These are phyloP conservation scores for Pachyseris speciosa DNA, from an alignment of 64 coral and sea anemone species.

Conservation along the genomic window DNA sequence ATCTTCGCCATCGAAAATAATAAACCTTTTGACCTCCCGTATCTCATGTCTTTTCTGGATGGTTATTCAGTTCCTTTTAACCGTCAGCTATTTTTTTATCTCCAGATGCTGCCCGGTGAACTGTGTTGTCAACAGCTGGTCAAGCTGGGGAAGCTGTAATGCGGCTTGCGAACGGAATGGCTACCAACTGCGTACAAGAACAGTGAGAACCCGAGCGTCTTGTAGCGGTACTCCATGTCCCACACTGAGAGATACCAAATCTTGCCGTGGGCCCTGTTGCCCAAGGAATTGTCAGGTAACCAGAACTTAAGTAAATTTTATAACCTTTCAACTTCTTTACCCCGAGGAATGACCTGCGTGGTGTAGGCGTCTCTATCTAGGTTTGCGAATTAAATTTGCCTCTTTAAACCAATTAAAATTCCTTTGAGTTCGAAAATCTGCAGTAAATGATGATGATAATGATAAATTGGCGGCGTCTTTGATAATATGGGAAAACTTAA, in stretches of 20 bases:
- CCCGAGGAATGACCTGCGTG: no score
- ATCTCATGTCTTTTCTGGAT: no score
- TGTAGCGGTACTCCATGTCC: conserved; percentile 80
- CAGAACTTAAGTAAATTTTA: neutral
- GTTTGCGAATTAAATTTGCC: no score
- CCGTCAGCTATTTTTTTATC: neutral
- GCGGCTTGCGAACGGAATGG: conserved; percentile 75
- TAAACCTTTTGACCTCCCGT: no score
- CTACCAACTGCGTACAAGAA: conserved; percentile 54
- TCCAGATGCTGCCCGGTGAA: conserved; percentile 83
- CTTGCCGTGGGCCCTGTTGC: conserved; percentile 84
- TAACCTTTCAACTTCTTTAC: no score
- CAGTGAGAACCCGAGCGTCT: conserved; percentile 9
- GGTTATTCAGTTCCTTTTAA: neutral
- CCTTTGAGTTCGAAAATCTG: no score
- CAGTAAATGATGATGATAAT: no score
- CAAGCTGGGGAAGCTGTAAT: conserved; percentile 75
- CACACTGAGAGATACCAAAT: conserved; percentile 58
- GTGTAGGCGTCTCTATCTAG: no score
- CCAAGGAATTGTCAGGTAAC: conserved; percentile 66
- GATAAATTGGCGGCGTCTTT: no score
- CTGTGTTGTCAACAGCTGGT: conserved; percentile 62
- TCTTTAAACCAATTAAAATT: no score
- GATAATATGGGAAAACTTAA: no score
- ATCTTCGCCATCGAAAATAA: no score